These are phyloP conservation scores for Eubasilissa splendida DNA, from an alignment of 2,888 invertebrate genomes.

Conservation along the genomic window DNA sequence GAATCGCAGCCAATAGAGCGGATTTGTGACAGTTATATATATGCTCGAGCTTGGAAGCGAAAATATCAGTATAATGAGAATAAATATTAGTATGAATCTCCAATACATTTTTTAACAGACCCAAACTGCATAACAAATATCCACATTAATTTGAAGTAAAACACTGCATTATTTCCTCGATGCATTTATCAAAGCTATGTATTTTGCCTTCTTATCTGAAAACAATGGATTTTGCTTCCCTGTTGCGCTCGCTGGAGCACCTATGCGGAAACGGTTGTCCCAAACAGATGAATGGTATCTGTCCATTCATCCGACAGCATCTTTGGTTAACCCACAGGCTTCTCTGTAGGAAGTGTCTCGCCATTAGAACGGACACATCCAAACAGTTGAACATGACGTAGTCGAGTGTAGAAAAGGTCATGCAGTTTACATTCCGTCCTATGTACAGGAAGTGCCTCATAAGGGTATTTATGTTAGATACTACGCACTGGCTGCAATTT, in stretches of 20 bases:
- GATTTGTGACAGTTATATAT: too few relatives aligned
- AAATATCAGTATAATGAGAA: too few relatives aligned
- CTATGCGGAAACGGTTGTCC: conserved; percentile 28
- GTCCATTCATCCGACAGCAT: conserved; percentile 12
- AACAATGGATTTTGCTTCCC: conserved; percentile 21
- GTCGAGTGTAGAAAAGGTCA: too few relatives aligned
- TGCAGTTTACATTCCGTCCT: too few relatives aligned
- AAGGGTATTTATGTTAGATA: too few relatives aligned
- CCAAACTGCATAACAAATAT: too few relatives aligned
- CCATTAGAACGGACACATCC: background rate
- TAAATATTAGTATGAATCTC: too few relatives aligned
- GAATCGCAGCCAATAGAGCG: too few relatives aligned
- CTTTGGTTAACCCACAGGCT: conserved; percentile 12
- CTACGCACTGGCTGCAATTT: too few relatives aligned
- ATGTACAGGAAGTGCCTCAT: too few relatives aligned
- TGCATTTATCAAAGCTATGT: background rate
- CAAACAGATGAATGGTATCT: conserved; percentile 22
- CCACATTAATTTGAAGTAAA: background rate
- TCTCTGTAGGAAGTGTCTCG: conserved; percentile 5
- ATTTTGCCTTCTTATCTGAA: conserved; percentile 6
- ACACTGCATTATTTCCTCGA: background rate
- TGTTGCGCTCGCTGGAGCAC: conserved; percentile 20
- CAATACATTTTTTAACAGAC: too few relatives aligned
- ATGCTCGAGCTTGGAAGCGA: too few relatives aligned
- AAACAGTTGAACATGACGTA: background rate